Percentiles rank a stretch among this genome's conserved stretches.
These are phyloP conservation scores for Rotaria sp. DNA, from an alignment of 2,888 invertebrate genomes.

Conservation along the genomic window DNA sequence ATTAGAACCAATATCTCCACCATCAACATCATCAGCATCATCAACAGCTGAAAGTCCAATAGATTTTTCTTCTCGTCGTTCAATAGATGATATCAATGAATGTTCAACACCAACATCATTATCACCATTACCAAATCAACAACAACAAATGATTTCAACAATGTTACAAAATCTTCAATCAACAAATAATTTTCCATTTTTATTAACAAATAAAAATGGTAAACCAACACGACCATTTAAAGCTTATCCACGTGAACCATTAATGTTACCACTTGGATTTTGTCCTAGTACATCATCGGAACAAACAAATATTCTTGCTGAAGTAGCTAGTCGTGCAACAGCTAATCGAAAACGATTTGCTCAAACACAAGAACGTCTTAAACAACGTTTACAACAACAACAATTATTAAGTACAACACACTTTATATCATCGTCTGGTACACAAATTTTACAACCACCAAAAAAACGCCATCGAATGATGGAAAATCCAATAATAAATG, in stretches of 20 bases:
- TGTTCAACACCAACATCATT: not conserved
- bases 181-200: not conserved
- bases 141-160: not conserved
- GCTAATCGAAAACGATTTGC: conserved; percentile 1
- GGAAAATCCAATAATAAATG: not conserved
- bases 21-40: not conserved
- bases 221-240: conserved; percentile 29
- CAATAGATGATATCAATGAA: not conserved
- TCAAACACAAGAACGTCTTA: conserved; percentile 16
- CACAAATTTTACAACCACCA: conserved; percentile 17
- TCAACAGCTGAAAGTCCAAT: conserved; percentile 3
- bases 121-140: not conserved
- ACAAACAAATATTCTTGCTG: not conserved
- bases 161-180: not conserved
- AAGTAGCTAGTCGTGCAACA: not conserved
- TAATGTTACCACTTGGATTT: conserved; percentile 22
- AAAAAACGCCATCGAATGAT: conserved; percentile 19
- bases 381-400: not conserved
- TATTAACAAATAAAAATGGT: conserved; percentile 22
- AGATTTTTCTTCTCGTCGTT: conserved; percentile 26
- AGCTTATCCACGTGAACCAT: conserved; percentile 13
- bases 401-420: not conserved
- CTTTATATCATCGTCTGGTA: not conserved
- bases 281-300: not conserved
- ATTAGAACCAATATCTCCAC: not conserved